phyloP scores from a whole-genome alignment of 2,797 vertebrate genomes.

The Limosa lapponica region DNA sequence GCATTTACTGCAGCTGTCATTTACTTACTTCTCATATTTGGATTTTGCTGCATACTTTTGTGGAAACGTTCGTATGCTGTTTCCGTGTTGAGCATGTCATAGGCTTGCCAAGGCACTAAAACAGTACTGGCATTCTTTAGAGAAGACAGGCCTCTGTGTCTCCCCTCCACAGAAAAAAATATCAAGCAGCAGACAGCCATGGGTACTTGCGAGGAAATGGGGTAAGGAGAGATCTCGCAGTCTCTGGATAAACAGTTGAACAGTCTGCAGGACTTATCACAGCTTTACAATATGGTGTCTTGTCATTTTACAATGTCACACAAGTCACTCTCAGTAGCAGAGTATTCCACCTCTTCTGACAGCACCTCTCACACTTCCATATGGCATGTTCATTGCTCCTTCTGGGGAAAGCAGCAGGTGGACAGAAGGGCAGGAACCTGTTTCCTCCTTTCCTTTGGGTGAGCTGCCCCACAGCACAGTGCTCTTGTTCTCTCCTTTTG shows the following conservation, averaged over 20 bases:
- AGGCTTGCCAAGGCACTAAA: neutral
- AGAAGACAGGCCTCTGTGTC: fast-evolving
- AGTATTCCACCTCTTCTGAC: neutral
- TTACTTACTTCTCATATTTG: neutral
- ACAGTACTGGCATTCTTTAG: neutral
- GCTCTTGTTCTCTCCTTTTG: neutral
- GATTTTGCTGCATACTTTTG: neutral
- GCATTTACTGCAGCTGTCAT: neutral
- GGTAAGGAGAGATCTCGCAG: neutral
- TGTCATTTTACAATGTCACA: neutral
- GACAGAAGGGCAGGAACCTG: neutral
- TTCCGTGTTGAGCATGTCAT: neutral
- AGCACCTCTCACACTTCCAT: neutral
- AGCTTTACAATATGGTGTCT: neutral
- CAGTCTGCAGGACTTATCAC: neutral
- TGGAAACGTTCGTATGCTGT: fast-evolving
- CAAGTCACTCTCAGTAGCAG: neutral
- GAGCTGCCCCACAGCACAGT: neutral
- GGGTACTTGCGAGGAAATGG: neutral
- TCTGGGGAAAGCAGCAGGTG: neutral
- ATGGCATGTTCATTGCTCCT: neutral
- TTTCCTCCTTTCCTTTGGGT: neutral
- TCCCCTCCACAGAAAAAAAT: neutral
- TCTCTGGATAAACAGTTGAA: neutral
- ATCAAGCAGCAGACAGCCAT: neutral